Evolutionary conservation across 2,113 vertebrate genomes (phyloP), one percentile per base, ranked within the genome.

Genomic region (Ailuropoda melanoleuca): DNA sequence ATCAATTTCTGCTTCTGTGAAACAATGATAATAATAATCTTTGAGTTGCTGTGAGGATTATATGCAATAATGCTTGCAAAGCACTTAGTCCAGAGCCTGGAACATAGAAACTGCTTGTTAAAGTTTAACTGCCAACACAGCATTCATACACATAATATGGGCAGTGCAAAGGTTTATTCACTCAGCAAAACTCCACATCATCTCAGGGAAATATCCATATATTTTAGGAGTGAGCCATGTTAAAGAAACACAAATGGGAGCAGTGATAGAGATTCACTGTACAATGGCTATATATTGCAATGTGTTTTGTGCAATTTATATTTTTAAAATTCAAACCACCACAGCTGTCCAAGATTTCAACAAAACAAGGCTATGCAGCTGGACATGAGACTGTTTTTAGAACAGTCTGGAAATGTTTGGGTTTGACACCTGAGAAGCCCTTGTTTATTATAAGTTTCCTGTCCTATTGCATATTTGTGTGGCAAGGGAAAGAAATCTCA

Each of bases 311-410:
- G n/a, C 10, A 75, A 87, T 74, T 88, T 60, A 29, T 85, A 81
- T 85, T 53, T 96, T 93, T 97, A 43, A 55, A 64, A 85, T 93
- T 93, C 53, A 96, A 96, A 93, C 18, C 53, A 95, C 78, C 64
- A 95, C 29, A 93, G 5, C 14, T 66, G 23, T 82, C 82, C 55
- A 94, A 93, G 12, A 48, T 97, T 94, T 91, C 82, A 95, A 95
- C 34, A 74, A 97, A 96, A 46, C 14, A 84, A 93, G 46, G 31
- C 50, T 90, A 10, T 91, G 62, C 29, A 93, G 68, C 60, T 94
- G 62, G 64, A 82, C 31, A 37, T 77, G 46, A 88, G 24, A 72
- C 31, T 58, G 15, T 72, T 95, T 83, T 88, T 95, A 90, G 64
- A 96, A 93, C 83, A 10, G 34, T 68, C 18, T 8, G 78, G 50